Evolutionary conservation across 2,113 vertebrate species (phyloP), one percentile per base, ranked within the genome.

Genomic region (Furnarius figulus): DNA sequence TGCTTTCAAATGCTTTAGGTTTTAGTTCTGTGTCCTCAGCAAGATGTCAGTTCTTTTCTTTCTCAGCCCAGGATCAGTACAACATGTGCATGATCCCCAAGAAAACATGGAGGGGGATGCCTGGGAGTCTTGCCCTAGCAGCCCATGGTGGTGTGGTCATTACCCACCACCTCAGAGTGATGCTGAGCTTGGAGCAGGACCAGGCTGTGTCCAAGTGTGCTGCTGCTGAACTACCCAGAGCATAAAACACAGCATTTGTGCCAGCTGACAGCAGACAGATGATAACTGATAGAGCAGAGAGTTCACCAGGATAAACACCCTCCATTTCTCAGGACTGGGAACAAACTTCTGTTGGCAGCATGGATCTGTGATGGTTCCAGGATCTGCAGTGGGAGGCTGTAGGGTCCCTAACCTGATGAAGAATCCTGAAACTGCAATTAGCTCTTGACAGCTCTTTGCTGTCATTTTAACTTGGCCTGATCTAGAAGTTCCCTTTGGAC

Each of bases 111-210:
- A 66, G 58, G 22, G 40, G 14, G 8, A 17, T 62, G 56, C 35
- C 24, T 37, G 15, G 33, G 61, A 75, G 9, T 14, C 70, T 16
- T 37, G 31, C 28, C 24, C 8, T 0, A 9, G 44, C 59, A 84
- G 55, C 31, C 46, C 67, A 14, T 1, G 9, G 46, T 17, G 37
- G 27, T 17, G 27, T 0, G 2, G 63, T 33, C 65, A 37, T 50
- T 6, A 71, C 56, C 40, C 52, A 33, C 39, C 40, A 9, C 18
- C 80, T 62, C 0, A 0, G 37, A 2, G 0, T 0, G 2, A 49
- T 40, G 52, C 46, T 0, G 12, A 30, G 66, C 55, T 31, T 70
- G 50, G 61, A 86, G 44, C 0, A 0, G 55, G 61, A 74, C 50
- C 55, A 42, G 66, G 42, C 59, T 63, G 81, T 2, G 3, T 12